phyloP scores from a whole-genome alignment of 2,797 vertebrate genomes.

The Sebastolobus alascanus region DNA sequence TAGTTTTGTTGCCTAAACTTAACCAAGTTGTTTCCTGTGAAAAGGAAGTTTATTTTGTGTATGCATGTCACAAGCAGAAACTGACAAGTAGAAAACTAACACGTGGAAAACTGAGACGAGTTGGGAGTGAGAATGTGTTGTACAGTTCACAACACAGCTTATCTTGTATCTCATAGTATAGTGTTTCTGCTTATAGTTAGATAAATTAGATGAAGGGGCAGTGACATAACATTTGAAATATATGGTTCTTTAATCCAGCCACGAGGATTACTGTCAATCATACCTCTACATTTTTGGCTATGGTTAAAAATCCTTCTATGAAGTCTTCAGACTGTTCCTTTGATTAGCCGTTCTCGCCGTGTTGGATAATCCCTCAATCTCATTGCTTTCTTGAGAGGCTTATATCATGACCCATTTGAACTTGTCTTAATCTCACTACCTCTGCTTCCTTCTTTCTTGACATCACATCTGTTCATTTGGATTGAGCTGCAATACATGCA shows the following conservation, averaged over 20 bases:
- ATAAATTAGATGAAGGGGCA: background rate
- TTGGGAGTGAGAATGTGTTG: no score
- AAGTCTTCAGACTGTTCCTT: conserved; percentile 48
- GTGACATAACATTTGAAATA: conserved; percentile 5
- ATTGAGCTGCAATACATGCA: conserved; percentile 14
- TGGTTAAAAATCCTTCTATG: conserved; percentile 44
- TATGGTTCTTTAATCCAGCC: conserved; percentile 30
- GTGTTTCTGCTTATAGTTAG: background rate
- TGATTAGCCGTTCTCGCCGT: conserved; percentile 70
- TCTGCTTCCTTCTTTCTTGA: conserved; percentile 46
- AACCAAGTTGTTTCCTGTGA: background rate
- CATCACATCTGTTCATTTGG: conserved; percentile 50
- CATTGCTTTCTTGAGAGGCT: conserved; percentile 64
- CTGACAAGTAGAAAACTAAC: no score
- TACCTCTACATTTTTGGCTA: background rate
- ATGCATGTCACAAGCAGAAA: no score
- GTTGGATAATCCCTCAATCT: conserved; percentile 70
- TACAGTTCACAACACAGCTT: background rate
- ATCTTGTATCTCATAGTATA: background rate
- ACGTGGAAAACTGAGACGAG: no score
- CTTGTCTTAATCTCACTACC: conserved; percentile 66
- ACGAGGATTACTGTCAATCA: conserved; percentile 24
- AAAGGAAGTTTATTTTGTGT: background rate
- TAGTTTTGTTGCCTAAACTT: no score
- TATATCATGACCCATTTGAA: conserved; percentile 77